Conservation (phyloP, 2,797 vertebrate genomes). For the Ispidina picta region DNA sequence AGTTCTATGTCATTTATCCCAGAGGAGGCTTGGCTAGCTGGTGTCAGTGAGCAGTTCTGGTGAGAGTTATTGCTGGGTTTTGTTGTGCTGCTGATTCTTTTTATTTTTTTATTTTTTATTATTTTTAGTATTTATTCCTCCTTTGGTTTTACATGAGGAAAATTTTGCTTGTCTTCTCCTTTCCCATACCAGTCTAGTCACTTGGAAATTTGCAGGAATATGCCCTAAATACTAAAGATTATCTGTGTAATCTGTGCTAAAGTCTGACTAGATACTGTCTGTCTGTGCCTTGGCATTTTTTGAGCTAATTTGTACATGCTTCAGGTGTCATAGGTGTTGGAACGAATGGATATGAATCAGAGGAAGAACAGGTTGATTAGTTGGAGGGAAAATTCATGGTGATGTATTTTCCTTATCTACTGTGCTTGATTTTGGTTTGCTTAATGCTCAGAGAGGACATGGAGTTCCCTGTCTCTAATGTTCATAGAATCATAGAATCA, state of each 20-base stretch:
- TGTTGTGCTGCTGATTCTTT: slow-evolving; percentile 10
- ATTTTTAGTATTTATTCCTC: slow-evolving; percentile 10
- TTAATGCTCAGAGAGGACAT: not conserved
- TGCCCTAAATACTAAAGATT: not conserved
- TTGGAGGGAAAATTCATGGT: not conserved
- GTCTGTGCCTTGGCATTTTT: not conserved
- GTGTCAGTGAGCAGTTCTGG: not conserved
- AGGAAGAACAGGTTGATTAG: not conserved
- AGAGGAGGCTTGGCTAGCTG: slow-evolving; percentile 32
- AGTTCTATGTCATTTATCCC: slow-evolving; percentile 69
- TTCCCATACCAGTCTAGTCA: not conserved
- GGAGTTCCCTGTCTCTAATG: not conserved
- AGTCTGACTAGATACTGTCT: not conserved
- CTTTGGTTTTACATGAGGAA: not conserved
- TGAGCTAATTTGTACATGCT: not conserved
- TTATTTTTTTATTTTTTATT: too few species aligned
- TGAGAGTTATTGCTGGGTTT: slow-evolving; percentile 26
- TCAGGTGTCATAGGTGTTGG: not conserved
- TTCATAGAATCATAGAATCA: too few species aligned
- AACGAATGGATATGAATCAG: not conserved
- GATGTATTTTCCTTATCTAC: not conserved
- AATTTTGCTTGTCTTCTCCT: not conserved
- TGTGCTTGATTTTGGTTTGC: not conserved
- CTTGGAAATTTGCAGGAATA: not conserved
- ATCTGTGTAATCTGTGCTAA: not conserved